Percentiles rank a stretch among this genome's conserved stretches.
Conservation (phyloP, 2,113 vertebrate genomes). For the Scomber colias region DNA sequence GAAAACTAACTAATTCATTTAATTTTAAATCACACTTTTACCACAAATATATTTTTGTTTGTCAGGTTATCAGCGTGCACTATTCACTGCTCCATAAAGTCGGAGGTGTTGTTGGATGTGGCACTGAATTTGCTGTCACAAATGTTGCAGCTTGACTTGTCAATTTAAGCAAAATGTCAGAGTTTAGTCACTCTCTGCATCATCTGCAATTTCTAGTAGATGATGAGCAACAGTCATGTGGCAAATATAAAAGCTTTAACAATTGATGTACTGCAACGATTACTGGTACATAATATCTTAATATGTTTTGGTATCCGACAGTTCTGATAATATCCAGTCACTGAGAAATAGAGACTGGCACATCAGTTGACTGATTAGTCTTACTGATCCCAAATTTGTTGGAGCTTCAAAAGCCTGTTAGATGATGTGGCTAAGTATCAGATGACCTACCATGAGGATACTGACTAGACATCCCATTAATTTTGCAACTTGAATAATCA, state of each 20-base stretch:
- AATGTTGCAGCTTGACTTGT: conserved; percentile 9
- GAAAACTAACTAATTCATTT: not conserved
- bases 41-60: not conserved
- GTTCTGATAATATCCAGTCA: not conserved
- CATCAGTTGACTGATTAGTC: not conserved
- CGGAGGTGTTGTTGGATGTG: conserved; percentile 17
- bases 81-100: conserved; percentile 13
- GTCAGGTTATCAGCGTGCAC: not conserved
- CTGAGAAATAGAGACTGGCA: not conserved
- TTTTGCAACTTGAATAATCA: not conserved
- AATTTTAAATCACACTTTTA: not conserved
- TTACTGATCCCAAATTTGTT: not conserved
- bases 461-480: not conserved
- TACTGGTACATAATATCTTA: no score
- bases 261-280: no score
- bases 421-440: not conserved
- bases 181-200: not conserved
- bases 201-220: no score
- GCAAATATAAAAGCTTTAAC: no score
- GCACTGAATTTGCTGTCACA: conserved; percentile 24
- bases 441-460: not conserved
- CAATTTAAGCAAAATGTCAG: conserved; percentile 31
- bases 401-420: not conserved
- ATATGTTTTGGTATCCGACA: not conserved
- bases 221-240: no score